Base-by-base conservation (phyloP, 2,888 invertebrate genomes). In the Andrena bucephala region DNA sequence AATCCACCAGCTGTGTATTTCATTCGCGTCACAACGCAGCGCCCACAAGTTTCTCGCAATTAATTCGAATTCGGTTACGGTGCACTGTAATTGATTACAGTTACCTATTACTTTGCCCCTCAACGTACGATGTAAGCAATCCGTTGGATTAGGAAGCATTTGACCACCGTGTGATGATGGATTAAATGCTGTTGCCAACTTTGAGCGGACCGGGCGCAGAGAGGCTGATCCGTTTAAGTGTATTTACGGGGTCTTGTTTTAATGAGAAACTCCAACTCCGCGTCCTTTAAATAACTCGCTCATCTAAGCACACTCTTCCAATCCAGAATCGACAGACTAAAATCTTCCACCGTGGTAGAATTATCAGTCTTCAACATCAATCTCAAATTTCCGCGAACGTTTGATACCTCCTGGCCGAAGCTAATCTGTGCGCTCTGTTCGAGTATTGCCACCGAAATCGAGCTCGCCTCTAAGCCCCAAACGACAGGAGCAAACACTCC, bases 31-130 rank as follows among this genome's bases (percentile, higher is more conserved):
- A 16, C 42, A 42, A 16, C 42, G 42, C 16, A 3, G 20, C 20
- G 54, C 2, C 24, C 54, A 20, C n/a, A 20, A 29, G 29, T 62
- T 62, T 62, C n/a, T 62, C n/a, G 33, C 20, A 24, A 31, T 63
- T 36, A 36, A 31, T 65, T 16, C 10, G 7, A 24, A 24, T 20
- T 10, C 16, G 27, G 42, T 48, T 24, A 36, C 42, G 24, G 42
- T 24, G 16, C 20, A 42, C 63, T 6, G 42, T 71, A 62, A 62
- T 50, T 50, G 29, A 24, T 71, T 50, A 60, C 50, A 42, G 29
- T 75, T 82, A 69, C 65, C 24, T 31, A 82, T 81, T 69, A 75
- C 27, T 50, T 50, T 8, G 7, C 68, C 20, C 66, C 65, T 75
- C 20, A 24, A 48, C 24, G 63, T 65, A 81, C 66, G 42, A 50